These are phyloP conservation scores for Nysson spinosus DNA, from an alignment of 2,888 invertebrate genomes.

Conservation along the genomic window DNA sequence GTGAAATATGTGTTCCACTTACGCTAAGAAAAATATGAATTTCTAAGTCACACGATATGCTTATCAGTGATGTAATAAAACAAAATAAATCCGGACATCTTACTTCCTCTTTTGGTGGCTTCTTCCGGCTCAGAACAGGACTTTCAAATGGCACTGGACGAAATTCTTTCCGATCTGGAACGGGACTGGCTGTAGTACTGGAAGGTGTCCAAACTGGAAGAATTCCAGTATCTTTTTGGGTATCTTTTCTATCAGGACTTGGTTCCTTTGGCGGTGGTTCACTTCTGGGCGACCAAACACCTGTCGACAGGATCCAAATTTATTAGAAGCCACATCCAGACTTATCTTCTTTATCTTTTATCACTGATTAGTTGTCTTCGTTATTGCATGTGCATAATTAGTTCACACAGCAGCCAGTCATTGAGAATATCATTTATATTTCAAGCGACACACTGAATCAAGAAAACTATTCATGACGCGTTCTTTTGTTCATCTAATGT, in stretches of 20 bases:
- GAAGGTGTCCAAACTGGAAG: conserved; percentile 89
- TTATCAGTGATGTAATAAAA: not conserved
- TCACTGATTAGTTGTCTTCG: too few relatives aligned
- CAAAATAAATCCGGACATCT: conserved; percentile 11
- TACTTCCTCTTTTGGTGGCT: conserved; percentile 74
- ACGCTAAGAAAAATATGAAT: too few relatives aligned
- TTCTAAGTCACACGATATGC: too few relatives aligned
- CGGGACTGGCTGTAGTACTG: conserved; percentile 85
- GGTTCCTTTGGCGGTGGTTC: conserved; percentile 75
- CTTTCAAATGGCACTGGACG: conserved; percentile 88
- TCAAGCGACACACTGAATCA: too few relatives aligned
- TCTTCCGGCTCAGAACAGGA: conserved; percentile 81
- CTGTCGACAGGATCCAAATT: conserved; percentile 66
- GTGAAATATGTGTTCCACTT: too few relatives aligned
- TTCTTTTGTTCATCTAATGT: too few relatives aligned
- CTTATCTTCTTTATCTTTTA: not conserved
- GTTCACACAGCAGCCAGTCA: too few relatives aligned
- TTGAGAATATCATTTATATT: too few relatives aligned
- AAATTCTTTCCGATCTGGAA: conserved; percentile 86
- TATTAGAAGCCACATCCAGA: not conserved
- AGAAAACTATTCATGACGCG: too few relatives aligned
- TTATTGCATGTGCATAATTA: too few relatives aligned
- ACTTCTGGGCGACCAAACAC: conserved; percentile 83
- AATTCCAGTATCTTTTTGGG: conserved; percentile 80
- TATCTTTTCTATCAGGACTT: conserved; percentile 77